Percentiles rank a stretch among this genome's conserved stretches.
Evolutionary conservation across 2,888 invertebrate species (phyloP).

Genomic region (Pterobdella sp.): DNA sequence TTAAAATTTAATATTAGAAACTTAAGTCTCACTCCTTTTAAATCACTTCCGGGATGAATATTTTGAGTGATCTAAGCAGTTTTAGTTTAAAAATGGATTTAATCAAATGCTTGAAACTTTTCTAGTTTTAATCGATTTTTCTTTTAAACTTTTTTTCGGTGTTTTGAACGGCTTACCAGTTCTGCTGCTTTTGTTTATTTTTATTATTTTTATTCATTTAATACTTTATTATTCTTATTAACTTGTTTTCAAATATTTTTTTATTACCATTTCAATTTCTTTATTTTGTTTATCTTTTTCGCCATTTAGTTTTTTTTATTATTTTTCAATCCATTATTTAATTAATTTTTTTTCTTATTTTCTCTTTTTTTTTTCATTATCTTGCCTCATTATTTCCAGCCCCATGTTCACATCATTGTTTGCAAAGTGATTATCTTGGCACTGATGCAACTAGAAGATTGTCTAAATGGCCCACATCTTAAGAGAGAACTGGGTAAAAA

Average conservation of each 20-base stretch:
- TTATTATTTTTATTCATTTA: not conserved
- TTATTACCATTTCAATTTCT: not conserved
- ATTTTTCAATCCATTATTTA: not conserved
- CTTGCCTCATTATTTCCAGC: not conserved
- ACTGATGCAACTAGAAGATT: no score
- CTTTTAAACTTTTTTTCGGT: not conserved
- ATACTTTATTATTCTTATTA: not conserved
- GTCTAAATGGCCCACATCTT: no score
- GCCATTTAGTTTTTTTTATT: not conserved
- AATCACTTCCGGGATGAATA: no score
- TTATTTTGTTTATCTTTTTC: not conserved
- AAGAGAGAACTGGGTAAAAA: no score
- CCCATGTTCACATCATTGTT: not conserved
- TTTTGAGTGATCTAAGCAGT: no score
- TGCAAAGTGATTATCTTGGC: not conserved
- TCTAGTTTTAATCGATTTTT: not conserved
- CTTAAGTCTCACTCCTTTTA: no score
- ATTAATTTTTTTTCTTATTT: not conserved
- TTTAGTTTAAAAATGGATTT: no score
- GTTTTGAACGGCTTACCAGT: not conserved
- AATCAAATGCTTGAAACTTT: no score
- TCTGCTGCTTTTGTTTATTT: not conserved
- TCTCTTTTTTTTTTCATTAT: not conserved
- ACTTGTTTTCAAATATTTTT: not conserved
- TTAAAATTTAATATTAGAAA: no score